Percentiles rank a stretch among this genome's conserved stretches.
phyloP scores from a whole-genome alignment of 2,113 vertebrate genomes.

The Periophthalmus modestus region DNA sequence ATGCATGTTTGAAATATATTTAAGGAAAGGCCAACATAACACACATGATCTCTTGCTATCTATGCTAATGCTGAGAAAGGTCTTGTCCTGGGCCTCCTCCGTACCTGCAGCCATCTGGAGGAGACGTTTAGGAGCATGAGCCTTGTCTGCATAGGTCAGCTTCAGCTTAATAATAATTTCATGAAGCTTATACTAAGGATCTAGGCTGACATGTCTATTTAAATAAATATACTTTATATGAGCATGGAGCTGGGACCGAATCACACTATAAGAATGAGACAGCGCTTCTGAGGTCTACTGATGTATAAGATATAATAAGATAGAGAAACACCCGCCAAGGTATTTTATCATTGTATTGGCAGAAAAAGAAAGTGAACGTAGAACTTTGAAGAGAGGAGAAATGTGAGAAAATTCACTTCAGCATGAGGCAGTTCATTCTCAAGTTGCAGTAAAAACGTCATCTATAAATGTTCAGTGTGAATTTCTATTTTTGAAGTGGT shows the following conservation, averaged over 20 bases:
- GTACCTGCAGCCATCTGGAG: too few species aligned
- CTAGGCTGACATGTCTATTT: constrained; percentile 64
- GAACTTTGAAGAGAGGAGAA: background rate
- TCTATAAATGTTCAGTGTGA: background rate
- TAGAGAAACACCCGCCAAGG: background rate
- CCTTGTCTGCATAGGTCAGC: constrained; percentile 60
- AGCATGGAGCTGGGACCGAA: constrained; percentile 25
- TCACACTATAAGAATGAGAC: constrained; percentile 14
- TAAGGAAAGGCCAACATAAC: too few species aligned
- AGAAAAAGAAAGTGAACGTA: constrained; percentile 2
- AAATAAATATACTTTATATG: constrained; percentile 20
- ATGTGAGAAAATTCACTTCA: background rate
- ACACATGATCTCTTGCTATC: background rate
- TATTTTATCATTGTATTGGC: background rate
- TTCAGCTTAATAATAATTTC: constrained; percentile 69
- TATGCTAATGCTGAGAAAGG: constrained; percentile 36
- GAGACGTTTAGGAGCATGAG: constrained; percentile 50
- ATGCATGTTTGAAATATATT: too few species aligned
- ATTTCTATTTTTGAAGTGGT: background rate
- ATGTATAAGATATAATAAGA: constrained; percentile 6
- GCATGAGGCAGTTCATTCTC: background rate
- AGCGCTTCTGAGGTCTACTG: background rate
- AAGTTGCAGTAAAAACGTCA: background rate
- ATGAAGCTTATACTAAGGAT: constrained; percentile 66
- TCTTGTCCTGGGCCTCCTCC: constrained; percentile 43